Evolutionary conservation across 2,113 vertebrate species (phyloP).

Genomic region (Apistogramma diplotaenia): DNA sequence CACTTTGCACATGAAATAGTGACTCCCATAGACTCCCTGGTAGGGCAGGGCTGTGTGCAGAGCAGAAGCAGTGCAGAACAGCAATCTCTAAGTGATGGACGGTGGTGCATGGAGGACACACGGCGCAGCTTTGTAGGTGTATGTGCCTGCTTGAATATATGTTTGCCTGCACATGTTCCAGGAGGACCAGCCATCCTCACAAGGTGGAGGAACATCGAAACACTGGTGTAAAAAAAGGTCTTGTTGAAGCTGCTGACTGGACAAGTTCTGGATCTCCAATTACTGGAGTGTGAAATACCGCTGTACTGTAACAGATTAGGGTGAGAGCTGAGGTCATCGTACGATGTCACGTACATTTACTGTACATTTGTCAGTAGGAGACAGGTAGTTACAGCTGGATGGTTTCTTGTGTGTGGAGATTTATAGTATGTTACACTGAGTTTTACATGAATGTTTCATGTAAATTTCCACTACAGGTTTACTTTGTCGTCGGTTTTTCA

Average conservation of each 20-base stretch:
- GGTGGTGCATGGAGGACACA: not conserved
- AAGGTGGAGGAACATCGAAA: not conserved
- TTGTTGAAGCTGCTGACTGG: constrained; percentile 39
- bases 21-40: not conserved
- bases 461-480: not conserved
- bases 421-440: not conserved
- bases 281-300: constrained; percentile 25
- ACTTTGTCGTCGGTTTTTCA: not conserved
- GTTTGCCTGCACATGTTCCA: not conserved
- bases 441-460: not conserved
- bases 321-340: constrained; percentile 33
- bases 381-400: not conserved
- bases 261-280: not conserved
- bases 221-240: constrained; percentile 1
- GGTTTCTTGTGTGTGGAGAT: not conserved
- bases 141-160: not conserved
- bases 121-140: too few species aligned
- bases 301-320: constrained; percentile 16
- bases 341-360: not conserved
- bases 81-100: not conserved
- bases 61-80: not conserved
- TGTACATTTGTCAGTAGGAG: constrained; percentile 53
- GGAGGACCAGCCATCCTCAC: not conserved
- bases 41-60: not conserved
- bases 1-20: not conserved